phyloP scores from a whole-genome alignment of 2,888 invertebrate genomes.

The Melinaea menophilus region DNA sequence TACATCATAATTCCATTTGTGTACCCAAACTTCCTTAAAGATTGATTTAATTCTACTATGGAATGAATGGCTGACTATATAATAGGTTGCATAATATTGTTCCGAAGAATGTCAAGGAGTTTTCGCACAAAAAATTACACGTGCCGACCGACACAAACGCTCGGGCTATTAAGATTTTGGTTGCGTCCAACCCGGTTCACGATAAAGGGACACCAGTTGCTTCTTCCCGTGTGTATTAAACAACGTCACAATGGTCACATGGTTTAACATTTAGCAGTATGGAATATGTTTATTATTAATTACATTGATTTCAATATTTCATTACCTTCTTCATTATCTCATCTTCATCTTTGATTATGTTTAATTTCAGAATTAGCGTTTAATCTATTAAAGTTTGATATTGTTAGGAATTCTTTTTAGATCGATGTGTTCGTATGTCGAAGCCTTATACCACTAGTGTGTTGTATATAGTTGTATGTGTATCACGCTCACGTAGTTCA shows the following conservation, averaged over 20 bases:
- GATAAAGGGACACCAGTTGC: slow-evolving; percentile 67
- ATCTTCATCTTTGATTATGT: too few species aligned
- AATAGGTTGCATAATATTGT: slow-evolving; percentile 69
- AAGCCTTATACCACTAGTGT: too few species aligned
- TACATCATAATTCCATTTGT: too few species aligned
- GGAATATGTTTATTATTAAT: too few species aligned
- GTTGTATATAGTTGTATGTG: slow-evolving; percentile 36
- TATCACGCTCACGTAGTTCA: slow-evolving; percentile 49
- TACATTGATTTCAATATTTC: too few species aligned
- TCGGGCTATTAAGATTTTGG: slow-evolving; percentile 73
- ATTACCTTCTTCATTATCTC: too few species aligned
- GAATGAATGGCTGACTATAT: slow-evolving; percentile 42
- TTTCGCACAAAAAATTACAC: slow-evolving; percentile 75
- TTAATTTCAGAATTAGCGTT: too few species aligned
- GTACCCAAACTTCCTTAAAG: too few species aligned
- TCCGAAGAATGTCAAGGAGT: slow-evolving; percentile 67
- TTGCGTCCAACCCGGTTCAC: slow-evolving; percentile 59
- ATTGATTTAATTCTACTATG: too few species aligned
- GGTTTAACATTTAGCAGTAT: slow-evolving; percentile 15
- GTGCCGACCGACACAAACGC: slow-evolving; percentile 67
- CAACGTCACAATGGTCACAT: slow-evolving; percentile 38
- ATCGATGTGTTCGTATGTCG: too few species aligned
- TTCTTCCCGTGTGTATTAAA: slow-evolving; percentile 48
- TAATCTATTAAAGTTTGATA: too few species aligned
- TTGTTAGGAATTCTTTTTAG: too few species aligned